These are phyloP conservation scores for Rosalia funebris DNA, from an alignment of 2,888 invertebrate genomes.

Conservation along the genomic window DNA sequence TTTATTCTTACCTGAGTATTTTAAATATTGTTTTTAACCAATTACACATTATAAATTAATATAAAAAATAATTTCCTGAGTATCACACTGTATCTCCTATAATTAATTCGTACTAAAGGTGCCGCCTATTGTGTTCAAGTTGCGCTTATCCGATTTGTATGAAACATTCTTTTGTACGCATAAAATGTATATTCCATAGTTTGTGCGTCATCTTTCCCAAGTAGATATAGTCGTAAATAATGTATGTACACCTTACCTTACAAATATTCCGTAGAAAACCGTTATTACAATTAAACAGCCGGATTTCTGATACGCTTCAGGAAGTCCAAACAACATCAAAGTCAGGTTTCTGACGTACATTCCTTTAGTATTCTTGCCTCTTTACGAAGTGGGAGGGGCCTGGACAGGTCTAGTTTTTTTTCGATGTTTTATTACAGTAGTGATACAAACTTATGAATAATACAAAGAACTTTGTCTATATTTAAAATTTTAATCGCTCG, in stretches of 20 bases:
- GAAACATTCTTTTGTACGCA: no score
- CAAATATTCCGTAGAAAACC: conserved; percentile 12
- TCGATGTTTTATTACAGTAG: conserved; percentile 6
- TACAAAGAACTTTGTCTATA: conserved; percentile 17
- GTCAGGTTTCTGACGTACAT: conserved; percentile 20
- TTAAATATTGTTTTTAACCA: no score
- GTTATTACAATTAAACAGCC: conserved; percentile 30
- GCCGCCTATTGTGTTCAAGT: no score
- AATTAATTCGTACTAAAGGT: no score
- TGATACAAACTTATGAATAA: conserved; percentile 19
- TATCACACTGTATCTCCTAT: no score
- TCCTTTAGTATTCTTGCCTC: conserved; percentile 9
- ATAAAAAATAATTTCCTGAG: no score
- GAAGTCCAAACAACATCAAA: conserved; percentile 35
- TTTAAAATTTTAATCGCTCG: conserved; percentile 13
- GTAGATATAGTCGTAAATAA: conserved; percentile 9
- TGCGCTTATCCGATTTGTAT: no score
- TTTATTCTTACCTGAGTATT: no score
- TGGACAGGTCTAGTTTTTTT: conserved; percentile 17
- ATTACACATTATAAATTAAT: no score
- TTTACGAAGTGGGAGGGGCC: conserved; percentile 15
- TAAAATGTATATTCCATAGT: neutral
- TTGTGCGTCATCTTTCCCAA: neutral
- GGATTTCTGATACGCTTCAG: conserved; percentile 45
- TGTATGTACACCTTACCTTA: conserved; percentile 11